Base-by-base conservation (phyloP, 2,888 invertebrate genomes). In the Plebejus melissa region DNA sequence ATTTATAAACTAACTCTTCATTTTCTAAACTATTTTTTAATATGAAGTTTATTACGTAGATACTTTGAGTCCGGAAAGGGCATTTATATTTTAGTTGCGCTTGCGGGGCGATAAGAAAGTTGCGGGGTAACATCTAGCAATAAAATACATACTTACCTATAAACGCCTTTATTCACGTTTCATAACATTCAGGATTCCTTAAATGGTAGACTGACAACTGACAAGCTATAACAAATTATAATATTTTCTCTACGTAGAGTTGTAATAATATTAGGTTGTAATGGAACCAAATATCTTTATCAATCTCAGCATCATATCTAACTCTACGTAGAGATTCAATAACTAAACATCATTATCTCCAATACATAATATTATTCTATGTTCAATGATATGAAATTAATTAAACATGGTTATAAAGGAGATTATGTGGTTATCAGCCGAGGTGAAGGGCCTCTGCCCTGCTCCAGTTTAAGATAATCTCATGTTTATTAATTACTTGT, bases 361-460 rank as follows among this genome's bases (percentile, higher is more conserved):
- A 22, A 58, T 7, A 1, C 22, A 58, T 6, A 58, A 54, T 54
- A 54, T 54, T 54, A 16, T 65, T 65, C 28, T 28, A 28, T 65
- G 65, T 32, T 32, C 65, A 32, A 60, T 65, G 13, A 65, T 65
- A 65, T 32, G 28, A 65, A 65, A 65, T 65, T 65, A 65, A 65
- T 65, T 65, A 36, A 65, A 32, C 65, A 36, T 65, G 32, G 13
- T 13, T 28, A 22, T 32, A 5, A 65, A 36, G 13, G 65, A 65
- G 65, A 65, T 65, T 65, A 65, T 1, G 65, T 36, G 5, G 13
- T 65, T 60, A 60, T 60, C 60, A 28, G 60, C 60, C 4, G 28
- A 65, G 65, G 65, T 65, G 7, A 65, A 65, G 65, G 65, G 65
- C 65, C 65, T 65, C 32, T 36, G 65, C 4, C 36, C 65, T 65